Conservation (phyloP, 2,797 vertebrate genomes). For the Hydrolagus colliei region DNA sequence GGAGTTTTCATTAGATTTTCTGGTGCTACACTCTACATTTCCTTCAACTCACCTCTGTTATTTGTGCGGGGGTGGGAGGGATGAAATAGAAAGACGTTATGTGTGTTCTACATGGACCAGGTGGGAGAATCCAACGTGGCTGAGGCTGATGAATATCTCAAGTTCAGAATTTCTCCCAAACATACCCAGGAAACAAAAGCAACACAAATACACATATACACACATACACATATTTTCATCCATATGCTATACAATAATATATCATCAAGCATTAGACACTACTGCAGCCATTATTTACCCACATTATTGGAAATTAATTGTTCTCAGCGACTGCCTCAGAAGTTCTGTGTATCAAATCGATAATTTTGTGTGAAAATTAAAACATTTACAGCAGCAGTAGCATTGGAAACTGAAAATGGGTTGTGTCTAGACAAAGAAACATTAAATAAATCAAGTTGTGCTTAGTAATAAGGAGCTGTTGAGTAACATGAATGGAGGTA, state of each 20-base stretch:
- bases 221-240: too few species aligned
- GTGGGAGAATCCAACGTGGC: not conserved
- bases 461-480: not conserved
- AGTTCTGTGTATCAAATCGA: conserved; percentile 6
- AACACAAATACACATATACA: too few species aligned
- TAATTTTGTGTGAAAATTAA: not conserved
- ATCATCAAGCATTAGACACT: not conserved
- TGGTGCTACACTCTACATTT: not conserved
- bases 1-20: not conserved
- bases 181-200: not conserved
- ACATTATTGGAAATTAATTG: not conserved
- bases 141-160: not conserved
- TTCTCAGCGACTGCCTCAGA: conserved; percentile 15
- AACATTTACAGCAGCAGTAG: conserved; percentile 17
- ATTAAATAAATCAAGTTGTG: conserved; percentile 23
- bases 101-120: not conserved
- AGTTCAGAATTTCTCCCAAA: not conserved
- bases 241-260: too few species aligned
- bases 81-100: not conserved
- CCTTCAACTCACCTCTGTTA: too few species aligned
- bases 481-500: not conserved
- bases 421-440: conserved; percentile 4
- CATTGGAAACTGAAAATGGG: conserved; percentile 19
- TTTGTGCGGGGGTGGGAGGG: not conserved
- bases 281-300: conserved; percentile 8